Conservation (phyloP, 2,888 invertebrate species). For the Automeris io region DNA sequence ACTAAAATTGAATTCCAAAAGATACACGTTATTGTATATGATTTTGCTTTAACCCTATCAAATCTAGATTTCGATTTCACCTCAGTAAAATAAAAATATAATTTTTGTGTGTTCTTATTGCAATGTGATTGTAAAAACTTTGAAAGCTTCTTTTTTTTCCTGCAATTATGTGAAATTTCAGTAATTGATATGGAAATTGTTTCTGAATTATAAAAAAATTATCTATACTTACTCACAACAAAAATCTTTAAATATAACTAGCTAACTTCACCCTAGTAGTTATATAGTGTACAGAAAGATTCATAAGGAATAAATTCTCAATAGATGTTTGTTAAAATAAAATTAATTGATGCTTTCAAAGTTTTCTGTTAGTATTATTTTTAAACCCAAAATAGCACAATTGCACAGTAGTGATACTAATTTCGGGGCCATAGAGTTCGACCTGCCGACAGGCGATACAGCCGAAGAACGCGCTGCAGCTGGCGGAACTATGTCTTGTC, state of each 20-base stretch:
- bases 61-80: constrained; percentile 20
- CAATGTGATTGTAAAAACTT: not conserved
- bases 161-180: too few species aligned
- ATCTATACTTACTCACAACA: too few species aligned
- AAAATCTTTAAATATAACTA: too few species aligned
- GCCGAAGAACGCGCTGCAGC: constrained; percentile 62
- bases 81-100: too few species aligned
- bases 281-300: too few species aligned
- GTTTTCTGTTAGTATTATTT: constrained; percentile 1
- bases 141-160: constrained; percentile 21
- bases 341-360: constrained; percentile 4
- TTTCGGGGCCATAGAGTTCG: constrained; percentile 62
- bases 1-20: constrained; percentile 15
- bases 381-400: constrained; percentile 10
- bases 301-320: too few species aligned
- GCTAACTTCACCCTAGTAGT: too few species aligned
- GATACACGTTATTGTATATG: constrained; percentile 17
- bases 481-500: constrained; percentile 86
- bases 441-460: constrained; percentile 67
- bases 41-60: constrained; percentile 26
- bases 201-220: too few species aligned
- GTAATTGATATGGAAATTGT: too few species aligned
- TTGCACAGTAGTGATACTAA: constrained; percentile 37
- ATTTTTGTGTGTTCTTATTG: not conserved
- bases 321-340: too few species aligned